Base-by-base conservation (phyloP, 37 sponge, comb jelly and placozoan genomes). In the Diacarnus erythraeanus region DNA sequence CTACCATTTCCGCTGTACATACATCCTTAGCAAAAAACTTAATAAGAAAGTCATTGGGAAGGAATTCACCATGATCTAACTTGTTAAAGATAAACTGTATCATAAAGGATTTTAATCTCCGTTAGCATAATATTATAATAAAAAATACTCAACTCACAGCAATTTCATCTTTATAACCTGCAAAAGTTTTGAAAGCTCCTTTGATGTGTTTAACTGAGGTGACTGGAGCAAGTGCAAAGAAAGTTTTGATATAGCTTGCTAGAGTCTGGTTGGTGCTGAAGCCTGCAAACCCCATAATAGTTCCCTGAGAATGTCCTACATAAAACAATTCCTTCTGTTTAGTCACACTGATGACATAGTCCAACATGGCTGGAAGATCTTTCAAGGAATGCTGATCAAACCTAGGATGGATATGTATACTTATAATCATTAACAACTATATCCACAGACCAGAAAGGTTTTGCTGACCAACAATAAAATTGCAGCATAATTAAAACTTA, bases 261-360 rank as follows among this genome's bases (percentile, higher is more conserved):
- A 97, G 77, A 0, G 65, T 80, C 74, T 76, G 51, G 79, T 88
- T 91, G 54, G 34, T 9, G 17, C 94, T 89, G 86, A 94, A 94
- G 18, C 92, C 97, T 31, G 83, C 86, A 66, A 97, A 97, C 27
- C 88, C 94, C 86, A 97, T 91, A 21, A 91, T 43, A 1, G 97
- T 97, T 1, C 97, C 97, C 83, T 97, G 97, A 17, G 97, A 97
- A 80, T 97, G 97, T 0, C 96, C 95, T 12, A 83, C 90, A 71
- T 97, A 97, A 70, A 77, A 92, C 38, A 92, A 51, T 64, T 92
- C 31, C 38, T 63, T 41, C 51, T 87, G 85, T 5, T 69, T 68
- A 41, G 91, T 82, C 25, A 78, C 69, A 12, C 73, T 57, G 68
- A 97, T 43, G 8, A 81, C 89, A 57, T 92, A 81, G 76, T 89